These are phyloP conservation scores for Coccyzus lansbergi DNA, from an alignment of 2,797 vertebrate species.

Conservation along the genomic window DNA sequence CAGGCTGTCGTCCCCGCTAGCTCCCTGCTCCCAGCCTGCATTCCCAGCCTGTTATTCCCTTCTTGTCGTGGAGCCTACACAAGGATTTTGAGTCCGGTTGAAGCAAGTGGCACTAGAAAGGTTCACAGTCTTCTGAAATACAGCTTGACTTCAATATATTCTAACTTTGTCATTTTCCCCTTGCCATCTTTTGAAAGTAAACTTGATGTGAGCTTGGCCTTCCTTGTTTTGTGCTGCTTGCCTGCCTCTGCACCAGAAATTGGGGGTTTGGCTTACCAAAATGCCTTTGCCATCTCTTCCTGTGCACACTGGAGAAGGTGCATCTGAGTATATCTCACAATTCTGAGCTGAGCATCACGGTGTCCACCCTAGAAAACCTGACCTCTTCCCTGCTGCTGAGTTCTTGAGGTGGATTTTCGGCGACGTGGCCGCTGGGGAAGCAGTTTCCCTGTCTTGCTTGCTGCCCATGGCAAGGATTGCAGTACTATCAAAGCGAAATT, in stretches of 20 bases:
- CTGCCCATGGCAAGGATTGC: not conserved
- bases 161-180: not conserved
- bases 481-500: not conserved
- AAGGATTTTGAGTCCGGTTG: not conserved
- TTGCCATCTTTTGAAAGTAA: not conserved
- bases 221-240: not conserved
- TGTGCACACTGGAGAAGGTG: rapidly evolving
- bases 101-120: not conserved
- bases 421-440: not conserved
- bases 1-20: not conserved
- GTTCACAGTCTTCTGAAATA: not conserved
- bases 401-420: not conserved
- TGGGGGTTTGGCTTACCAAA: not conserved
- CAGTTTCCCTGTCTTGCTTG: not conserved
- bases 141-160: too few species aligned
- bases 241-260: not conserved
- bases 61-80: not conserved
- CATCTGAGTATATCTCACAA: rapidly evolving
- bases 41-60: not conserved
- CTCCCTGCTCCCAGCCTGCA: not conserved
- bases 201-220: too few species aligned
- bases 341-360: rapidly evolving
- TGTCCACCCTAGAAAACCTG: not conserved
- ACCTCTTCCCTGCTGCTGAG: not conserved
- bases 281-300: rapidly evolving